Evolutionary conservation across 1,140 invertebrate genomes (phyloP).

Genomic region (Drosophila sp.): DNA sequence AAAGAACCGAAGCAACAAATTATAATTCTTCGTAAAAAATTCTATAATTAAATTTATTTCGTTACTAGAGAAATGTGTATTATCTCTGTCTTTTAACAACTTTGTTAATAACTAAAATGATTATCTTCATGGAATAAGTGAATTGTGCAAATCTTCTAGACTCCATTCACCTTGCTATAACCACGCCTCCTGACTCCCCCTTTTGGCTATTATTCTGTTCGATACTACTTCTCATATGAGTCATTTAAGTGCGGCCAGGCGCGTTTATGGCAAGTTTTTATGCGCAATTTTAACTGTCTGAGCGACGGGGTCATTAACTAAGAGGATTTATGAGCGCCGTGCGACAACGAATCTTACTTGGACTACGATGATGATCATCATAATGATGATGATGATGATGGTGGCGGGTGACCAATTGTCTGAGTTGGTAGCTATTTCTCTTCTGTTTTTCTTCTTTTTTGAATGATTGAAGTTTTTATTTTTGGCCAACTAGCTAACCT

Average conservation of each 20-base stretch:
- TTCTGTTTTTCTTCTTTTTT: constrained; percentile 41
- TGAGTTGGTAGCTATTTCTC: constrained; percentile 40
- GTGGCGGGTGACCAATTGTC: constrained; percentile 54
- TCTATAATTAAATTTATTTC: neutral
- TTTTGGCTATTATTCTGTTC: constrained; percentile 12
- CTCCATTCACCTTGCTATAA: constrained; percentile 1
- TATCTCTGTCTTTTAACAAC: neutral
- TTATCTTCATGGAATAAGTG: neutral
- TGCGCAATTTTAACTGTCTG: constrained; percentile 74
- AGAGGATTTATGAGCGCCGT: constrained; percentile 75
- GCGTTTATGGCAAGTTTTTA: constrained; percentile 69
- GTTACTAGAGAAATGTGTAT: neutral
- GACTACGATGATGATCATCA: constrained; percentile 2
- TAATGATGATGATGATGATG: constrained; percentile 4
- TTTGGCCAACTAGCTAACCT: constrained; percentile 33
- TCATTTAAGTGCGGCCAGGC: constrained; percentile 45
- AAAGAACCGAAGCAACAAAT: neutral
- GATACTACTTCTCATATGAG: constrained; percentile 50
- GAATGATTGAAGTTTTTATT: constrained; percentile 46
- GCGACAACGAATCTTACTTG: constrained; percentile 41
- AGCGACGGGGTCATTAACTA: constrained; percentile 78
- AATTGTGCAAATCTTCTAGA: constrained; percentile 22
- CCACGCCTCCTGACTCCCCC: too few species aligned
- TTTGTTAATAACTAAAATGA: too few species aligned
- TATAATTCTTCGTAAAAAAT: neutral